Conservation (phyloP, 30 jellyfish, hydroid and myxozoan species). For the Cassiopea andromeda region DNA sequence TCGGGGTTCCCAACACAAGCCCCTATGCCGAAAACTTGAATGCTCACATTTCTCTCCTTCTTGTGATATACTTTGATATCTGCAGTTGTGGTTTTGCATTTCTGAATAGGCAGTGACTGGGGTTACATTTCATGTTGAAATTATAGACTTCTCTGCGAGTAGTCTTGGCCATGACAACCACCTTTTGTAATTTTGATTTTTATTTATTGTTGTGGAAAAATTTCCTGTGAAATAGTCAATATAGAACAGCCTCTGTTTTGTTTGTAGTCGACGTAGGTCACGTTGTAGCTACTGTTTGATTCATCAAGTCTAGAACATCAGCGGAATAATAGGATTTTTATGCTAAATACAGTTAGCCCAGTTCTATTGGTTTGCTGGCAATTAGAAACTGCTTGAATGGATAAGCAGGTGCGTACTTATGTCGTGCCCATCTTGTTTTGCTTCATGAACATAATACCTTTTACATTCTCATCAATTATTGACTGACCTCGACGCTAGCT, state of each 20-base stretch:
- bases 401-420: background rate
- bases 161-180: no score
- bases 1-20: no score
- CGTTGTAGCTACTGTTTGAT: background rate
- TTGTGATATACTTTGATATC: no score
- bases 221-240: background rate
- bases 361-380: background rate
- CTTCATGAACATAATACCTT: conserved; percentile 3
- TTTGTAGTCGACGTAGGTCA: background rate
- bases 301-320: background rate
- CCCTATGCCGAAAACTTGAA: no score
- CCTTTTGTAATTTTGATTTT: no score
- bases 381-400: background rate
- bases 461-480: conserved; percentile 16
- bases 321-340: background rate
- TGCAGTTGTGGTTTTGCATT: no score
- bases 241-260: background rate
- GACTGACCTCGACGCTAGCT: conserved; percentile 35
- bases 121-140: no score
- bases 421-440: background rate
- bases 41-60: no score
- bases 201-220: background rate
- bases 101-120: no score
- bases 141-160: no score
- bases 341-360: background rate